phyloP scores from a whole-genome alignment of 2,888 invertebrate genomes.

The Glyphotaelius pellucidus region DNA sequence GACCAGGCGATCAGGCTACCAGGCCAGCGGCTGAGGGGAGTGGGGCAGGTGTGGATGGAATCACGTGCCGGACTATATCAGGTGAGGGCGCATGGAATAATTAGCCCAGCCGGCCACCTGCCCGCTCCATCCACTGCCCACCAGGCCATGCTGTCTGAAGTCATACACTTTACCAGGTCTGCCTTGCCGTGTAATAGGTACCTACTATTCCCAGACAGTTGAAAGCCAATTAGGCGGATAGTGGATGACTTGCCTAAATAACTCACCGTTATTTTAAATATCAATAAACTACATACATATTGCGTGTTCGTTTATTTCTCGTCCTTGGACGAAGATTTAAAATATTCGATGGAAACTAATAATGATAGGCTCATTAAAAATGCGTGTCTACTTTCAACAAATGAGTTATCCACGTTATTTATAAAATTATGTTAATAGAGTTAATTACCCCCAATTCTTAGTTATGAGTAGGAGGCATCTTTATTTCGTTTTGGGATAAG shows the following conservation, averaged over 20 bases:
- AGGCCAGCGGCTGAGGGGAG: not conserved
- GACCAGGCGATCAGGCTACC: not conserved
- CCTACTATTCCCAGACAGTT: not conserved
- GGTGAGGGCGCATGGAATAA: conserved; percentile 28
- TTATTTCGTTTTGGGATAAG: not conserved
- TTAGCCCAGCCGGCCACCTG: conserved; percentile 6
- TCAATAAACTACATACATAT: not conserved
- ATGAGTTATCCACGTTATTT: no score
- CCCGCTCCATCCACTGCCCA: not conserved
- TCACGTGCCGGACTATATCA: conserved; percentile 26
- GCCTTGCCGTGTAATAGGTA: not conserved
- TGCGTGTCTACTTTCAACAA: no score
- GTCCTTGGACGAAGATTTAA: not conserved
- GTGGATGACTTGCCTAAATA: not conserved
- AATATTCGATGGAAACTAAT: not conserved
- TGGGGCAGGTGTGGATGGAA: not conserved
- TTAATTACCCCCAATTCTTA: not conserved
- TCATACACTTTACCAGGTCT: not conserved
- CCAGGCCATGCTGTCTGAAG: not conserved
- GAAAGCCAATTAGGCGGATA: not conserved
- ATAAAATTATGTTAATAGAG: not conserved
- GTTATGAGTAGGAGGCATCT: not conserved
- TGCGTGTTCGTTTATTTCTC: not conserved
- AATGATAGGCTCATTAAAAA: not conserved
- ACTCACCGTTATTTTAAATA: not conserved